Percentiles rank a stretch among this genome's conserved stretches.
Evolutionary conservation across 2,113 vertebrate species (phyloP).

Genomic region (Saccopteryx bilineata): DNA sequence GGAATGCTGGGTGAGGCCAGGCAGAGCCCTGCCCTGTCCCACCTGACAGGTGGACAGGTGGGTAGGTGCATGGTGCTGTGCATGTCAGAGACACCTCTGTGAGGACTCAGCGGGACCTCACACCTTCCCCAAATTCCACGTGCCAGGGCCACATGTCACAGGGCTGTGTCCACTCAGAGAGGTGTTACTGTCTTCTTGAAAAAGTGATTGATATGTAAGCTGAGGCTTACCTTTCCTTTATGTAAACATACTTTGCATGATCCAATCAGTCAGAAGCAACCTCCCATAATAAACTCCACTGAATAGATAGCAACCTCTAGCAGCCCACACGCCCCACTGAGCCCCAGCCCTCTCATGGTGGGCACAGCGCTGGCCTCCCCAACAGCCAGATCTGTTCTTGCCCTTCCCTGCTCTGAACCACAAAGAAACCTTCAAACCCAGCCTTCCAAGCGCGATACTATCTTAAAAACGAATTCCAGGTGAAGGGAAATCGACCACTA

Average conservation of each 20-base stretch:
- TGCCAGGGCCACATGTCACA: fast-evolving
- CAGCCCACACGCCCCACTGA: background rate
- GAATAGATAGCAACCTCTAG: background rate
- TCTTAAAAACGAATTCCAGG: background rate
- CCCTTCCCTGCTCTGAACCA: background rate
- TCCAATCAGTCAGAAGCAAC: background rate
- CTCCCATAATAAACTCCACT: background rate
- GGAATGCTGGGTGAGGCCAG: background rate
- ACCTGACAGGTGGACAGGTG: fast-evolving
- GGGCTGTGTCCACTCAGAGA: background rate
- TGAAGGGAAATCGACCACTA: background rate
- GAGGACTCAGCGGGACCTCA: background rate
- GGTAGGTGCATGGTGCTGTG: no score
- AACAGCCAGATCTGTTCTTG: background rate
- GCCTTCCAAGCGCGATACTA: background rate
- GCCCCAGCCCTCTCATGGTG: no score
- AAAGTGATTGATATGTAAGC: background rate
- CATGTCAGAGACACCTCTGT: background rate
- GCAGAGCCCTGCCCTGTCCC: background rate
- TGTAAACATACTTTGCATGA: background rate
- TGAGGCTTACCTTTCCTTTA: background rate
- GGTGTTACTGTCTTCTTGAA: background rate
- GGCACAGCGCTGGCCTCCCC: background rate
- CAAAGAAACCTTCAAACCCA: background rate
- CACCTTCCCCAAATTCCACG: background rate